These are phyloP conservation scores for Malurus splendens DNA, from an alignment of 2,797 vertebrate species.

Conservation along the genomic window DNA sequence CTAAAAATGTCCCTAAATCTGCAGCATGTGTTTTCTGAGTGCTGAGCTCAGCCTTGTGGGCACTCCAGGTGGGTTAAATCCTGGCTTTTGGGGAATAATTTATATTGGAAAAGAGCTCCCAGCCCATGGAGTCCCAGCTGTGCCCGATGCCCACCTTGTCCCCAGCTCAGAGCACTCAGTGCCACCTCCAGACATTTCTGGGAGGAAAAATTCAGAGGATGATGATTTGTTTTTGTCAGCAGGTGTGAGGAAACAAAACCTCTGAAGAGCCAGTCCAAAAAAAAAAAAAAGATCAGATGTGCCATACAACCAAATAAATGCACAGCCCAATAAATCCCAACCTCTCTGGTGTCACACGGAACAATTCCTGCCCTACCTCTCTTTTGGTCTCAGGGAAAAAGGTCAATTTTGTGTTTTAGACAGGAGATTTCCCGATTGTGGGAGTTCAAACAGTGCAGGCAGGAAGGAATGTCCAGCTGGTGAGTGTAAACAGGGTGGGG, in stretches of 20 bases:
- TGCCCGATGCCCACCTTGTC: too few relatives aligned
- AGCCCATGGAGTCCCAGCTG: too few relatives aligned
- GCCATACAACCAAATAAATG: background rate
- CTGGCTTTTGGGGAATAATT: too few relatives aligned
- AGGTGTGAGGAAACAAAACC: slow-evolving; percentile 12
- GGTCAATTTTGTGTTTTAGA: slow-evolving; percentile 8
- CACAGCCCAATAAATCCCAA: slow-evolving; percentile 12
- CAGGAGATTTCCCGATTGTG: slow-evolving; percentile 49
- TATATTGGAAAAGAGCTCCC: too few relatives aligned
- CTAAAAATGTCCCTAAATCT: too few relatives aligned
- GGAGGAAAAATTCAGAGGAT: background rate
- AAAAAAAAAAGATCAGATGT: slow-evolving; percentile 36
- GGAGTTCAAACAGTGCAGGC: slow-evolving; percentile 63
- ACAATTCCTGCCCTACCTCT: background rate
- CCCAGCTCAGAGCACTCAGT: too few relatives aligned
- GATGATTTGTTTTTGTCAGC: background rate
- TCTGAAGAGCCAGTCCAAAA: background rate
- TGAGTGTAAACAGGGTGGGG: slow-evolving; percentile 45
- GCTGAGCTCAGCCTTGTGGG: too few relatives aligned
- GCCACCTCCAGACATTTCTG: background rate
- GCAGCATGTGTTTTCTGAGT: too few relatives aligned
- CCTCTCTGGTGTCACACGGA: background rate
- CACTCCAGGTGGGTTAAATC: too few relatives aligned
- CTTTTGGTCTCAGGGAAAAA: background rate
- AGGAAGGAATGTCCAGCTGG: slow-evolving; percentile 70